These are phyloP conservation scores for Hypercompe scribonia DNA, from an alignment of 2,888 invertebrate species.

Conservation along the genomic window DNA sequence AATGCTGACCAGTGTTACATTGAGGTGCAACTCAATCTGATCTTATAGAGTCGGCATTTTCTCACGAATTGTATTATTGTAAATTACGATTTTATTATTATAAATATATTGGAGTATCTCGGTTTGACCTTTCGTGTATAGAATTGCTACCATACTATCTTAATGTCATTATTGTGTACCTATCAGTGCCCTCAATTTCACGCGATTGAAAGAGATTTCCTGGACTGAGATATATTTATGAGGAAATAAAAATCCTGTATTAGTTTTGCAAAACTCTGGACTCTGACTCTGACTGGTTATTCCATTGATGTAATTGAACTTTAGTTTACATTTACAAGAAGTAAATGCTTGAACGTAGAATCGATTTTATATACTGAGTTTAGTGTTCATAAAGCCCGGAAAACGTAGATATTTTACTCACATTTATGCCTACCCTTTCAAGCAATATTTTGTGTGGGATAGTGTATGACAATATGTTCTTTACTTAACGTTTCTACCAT, in stretches of 20 bases:
- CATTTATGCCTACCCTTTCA: not conserved
- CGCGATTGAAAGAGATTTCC: not conserved
- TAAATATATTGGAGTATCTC: constrained; percentile 18
- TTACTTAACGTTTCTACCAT: not conserved
- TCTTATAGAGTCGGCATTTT: constrained; percentile 43
- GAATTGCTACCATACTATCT: constrained; percentile 2
- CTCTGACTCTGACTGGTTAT: not conserved
- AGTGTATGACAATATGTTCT: not conserved
- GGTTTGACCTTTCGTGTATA: constrained; percentile 30
- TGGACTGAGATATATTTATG: not conserved
- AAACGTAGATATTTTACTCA: not conserved
- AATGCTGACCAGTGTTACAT: constrained; percentile 55
- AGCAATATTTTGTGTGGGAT: not conserved
- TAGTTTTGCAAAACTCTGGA: not conserved
- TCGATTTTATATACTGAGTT: not conserved
- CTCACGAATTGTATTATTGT: constrained; percentile 38
- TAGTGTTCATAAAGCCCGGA: not conserved
- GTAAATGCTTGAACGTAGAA: not conserved
- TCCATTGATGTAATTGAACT: not conserved
- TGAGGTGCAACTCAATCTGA: constrained; percentile 28
- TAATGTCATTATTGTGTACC: not conserved
- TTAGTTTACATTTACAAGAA: no score
- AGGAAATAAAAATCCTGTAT: not conserved
- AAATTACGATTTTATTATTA: constrained; percentile 18
- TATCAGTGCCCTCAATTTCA: not conserved